Conservation (phyloP, 2,797 vertebrate species). For the Xerus rutilus region DNA sequence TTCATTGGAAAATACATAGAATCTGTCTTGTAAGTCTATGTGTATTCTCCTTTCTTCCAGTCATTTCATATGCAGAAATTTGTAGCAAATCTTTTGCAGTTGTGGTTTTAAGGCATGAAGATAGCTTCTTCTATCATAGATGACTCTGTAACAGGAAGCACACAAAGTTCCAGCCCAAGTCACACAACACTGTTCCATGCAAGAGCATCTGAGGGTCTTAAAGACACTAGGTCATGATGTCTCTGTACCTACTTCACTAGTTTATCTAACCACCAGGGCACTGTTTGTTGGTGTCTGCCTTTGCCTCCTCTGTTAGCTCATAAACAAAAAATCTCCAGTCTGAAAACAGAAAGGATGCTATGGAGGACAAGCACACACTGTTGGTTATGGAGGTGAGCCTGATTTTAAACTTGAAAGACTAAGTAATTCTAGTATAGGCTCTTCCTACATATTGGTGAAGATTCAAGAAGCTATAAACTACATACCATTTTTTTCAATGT, state of each 20-base stretch:
- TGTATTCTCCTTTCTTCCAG: neutral
- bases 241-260: neutral
- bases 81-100: neutral
- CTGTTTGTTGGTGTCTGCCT: neutral
- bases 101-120: neutral
- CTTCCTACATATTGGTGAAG: neutral
- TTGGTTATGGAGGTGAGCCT: neutral
- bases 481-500: neutral
- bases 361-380: neutral
- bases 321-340: neutral
- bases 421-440: neutral
- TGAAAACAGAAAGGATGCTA: neutral
- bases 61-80: neutral
- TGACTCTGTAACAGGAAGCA: neutral
- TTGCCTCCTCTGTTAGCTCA: neutral
- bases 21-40: neutral
- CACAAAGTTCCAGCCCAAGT: too few species aligned
- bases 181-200: neutral
- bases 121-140: neutral
- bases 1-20: neutral
- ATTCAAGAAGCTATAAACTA: neutral
- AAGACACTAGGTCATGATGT: neutral
- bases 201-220: neutral
- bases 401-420: constrained; percentile 38
- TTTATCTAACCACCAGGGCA: neutral